A percentile compares a stretch with the other conserved stretches of the same genome.
Conservation (phyloP, 1,140 invertebrate genomes). For the Pogonognathellus flavescens region DNA sequence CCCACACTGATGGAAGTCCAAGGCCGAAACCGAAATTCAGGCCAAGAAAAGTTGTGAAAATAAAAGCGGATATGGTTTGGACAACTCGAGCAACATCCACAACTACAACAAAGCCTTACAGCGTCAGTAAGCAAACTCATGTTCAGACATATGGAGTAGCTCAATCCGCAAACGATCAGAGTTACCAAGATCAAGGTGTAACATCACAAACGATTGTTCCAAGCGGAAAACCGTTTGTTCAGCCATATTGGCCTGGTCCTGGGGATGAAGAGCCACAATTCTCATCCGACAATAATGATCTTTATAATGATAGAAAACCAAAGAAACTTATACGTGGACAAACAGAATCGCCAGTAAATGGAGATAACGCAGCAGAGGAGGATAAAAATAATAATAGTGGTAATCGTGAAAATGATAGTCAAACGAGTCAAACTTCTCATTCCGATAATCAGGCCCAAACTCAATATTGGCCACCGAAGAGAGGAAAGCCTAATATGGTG, state of each 20-base stretch:
- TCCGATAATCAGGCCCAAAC: not conserved
- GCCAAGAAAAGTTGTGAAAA: constrained; percentile 33
- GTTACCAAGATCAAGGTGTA: constrained; percentile 1
- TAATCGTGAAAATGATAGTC: not conserved
- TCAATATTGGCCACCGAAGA: constrained; percentile 10
- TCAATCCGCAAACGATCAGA: constrained; percentile 9
- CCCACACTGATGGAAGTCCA: not conserved
- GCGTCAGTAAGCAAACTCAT: constrained; percentile 22
- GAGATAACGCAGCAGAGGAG: not conserved
- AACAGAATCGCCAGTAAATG: not conserved
- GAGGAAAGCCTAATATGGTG: not conserved
- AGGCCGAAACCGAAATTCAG: not conserved
- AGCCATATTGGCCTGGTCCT: not conserved
- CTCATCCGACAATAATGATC: not conserved
- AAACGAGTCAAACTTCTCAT: not conserved
- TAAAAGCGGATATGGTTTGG: constrained; percentile 6
- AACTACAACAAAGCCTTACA: constrained; percentile 25
- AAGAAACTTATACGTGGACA: not conserved
- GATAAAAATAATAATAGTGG: not conserved
- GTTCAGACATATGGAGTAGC: constrained; percentile 15
- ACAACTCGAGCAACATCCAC: not conserved
- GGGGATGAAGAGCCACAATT: not conserved
- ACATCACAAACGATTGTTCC: constrained; percentile 12
- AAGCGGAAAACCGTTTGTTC: not conserved
- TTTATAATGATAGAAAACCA: not conserved